Evolutionary conservation across 2,797 vertebrate genomes (phyloP).

Genomic region (Kryptolebias ocellatus): DNA sequence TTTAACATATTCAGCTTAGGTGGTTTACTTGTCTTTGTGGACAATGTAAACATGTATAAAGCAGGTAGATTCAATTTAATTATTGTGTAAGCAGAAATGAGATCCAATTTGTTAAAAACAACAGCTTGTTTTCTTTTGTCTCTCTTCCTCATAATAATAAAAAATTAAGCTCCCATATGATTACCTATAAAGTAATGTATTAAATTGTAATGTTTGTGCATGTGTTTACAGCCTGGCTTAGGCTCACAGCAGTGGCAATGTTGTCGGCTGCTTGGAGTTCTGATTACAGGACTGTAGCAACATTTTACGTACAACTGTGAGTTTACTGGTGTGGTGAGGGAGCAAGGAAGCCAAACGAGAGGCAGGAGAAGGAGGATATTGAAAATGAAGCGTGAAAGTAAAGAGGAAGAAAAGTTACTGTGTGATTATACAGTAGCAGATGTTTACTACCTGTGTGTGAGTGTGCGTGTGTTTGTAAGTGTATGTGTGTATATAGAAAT

Average conservation of each 20-base stretch:
- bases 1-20: too few relatives aligned
- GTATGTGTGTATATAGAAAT: slow-evolving; percentile 22
- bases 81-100: not conserved
- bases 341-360: slow-evolving; percentile 1
- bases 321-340: slow-evolving; percentile 36
- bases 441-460: slow-evolving; percentile 47
- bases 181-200: slow-evolving; percentile 1
- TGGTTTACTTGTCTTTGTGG: too few relatives aligned
- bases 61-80: not conserved
- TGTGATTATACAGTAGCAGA: slow-evolving; percentile 50
- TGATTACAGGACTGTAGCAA: slow-evolving; percentile 63
- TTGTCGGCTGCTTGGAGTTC: slow-evolving; percentile 42
- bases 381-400: slow-evolving; percentile 58
- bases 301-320: slow-evolving; percentile 44
- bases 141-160: not conserved
- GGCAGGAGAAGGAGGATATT: slow-evolving; percentile 17
- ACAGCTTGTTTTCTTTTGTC: not conserved
- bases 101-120: not conserved
- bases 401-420: slow-evolving; percentile 45
- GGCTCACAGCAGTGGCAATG: slow-evolving; percentile 34
- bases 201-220: slow-evolving; percentile 7
- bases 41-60: not conserved
- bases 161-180: not conserved
- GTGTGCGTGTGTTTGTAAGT: slow-evolving; percentile 21
- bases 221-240: slow-evolving; percentile 30